Conservation (phyloP, 1,140 invertebrate species). For the Aphidius ervi region DNA sequence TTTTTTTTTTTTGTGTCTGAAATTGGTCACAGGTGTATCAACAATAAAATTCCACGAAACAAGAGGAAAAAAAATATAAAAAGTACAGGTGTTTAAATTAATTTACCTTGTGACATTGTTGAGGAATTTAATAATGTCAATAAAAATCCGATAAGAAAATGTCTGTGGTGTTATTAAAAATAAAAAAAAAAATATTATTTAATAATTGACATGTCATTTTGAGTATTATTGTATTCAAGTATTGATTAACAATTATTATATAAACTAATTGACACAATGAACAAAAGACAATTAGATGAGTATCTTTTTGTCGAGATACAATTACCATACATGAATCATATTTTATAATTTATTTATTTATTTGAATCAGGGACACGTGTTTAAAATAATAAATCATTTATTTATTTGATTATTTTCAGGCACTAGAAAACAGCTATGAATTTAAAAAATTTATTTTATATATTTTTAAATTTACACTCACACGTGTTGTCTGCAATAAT, state of each 20-base stretch:
- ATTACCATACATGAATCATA: slow-evolving; percentile 1
- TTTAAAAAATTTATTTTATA: no score
- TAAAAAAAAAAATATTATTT: no score
- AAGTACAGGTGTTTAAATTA: not conserved
- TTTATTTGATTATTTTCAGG: not conserved
- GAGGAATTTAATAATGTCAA: no score
- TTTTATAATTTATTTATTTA: not conserved
- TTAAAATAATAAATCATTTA: not conserved
- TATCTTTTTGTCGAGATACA: not conserved
- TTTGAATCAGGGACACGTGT: not conserved
- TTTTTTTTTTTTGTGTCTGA: not conserved
- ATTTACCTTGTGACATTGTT: no score
- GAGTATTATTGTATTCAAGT: no score
- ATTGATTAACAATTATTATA: no score
- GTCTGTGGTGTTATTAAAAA: no score
- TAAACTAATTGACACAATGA: not conserved
- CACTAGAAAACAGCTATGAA: not conserved
- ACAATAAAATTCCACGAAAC: slow-evolving; percentile 12
- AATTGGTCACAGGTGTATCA: slow-evolving; percentile 15
- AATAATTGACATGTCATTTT: no score
- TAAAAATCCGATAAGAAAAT: no score
- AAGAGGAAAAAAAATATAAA: slow-evolving; percentile 7
- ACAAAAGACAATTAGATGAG: slow-evolving; percentile 1
- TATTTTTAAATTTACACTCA: no score
- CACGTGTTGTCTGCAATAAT: no score